Evolutionary conservation across 2,797 vertebrate genomes (phyloP), one percentile per base, ranked within the genome.

Genomic region (Sebastes taczanowskii): DNA sequence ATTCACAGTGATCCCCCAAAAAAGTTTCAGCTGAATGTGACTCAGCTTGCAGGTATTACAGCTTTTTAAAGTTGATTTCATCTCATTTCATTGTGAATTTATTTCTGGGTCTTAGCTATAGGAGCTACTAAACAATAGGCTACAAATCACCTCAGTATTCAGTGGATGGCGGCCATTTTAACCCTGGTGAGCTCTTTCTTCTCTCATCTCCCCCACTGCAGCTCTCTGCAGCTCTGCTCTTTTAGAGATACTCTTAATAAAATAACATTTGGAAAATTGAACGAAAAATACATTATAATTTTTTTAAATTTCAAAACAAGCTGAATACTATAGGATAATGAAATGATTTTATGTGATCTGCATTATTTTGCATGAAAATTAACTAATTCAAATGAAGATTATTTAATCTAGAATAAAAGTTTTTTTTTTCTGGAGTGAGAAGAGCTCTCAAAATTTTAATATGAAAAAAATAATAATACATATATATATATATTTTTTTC

Each of bases 131-230:
- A 74, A 46, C 42, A 77, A 80, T 53, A 29, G 69, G 77, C 88
- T 76, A 83, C 84, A 88, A 91, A 90, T 93, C 90, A 91, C 81
- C 70, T 86, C 72, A 77, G 81, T 74, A 65, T 65, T 77, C 83
- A 82, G 42, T 82, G 74, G 84, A 91, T 88, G 89, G 90, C 92
- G 88, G 92, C 90, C 92, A 95, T 95, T 94, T 95, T 93, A 94
- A 91, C 87, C 90, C 91, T 76, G 78, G 78, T 85, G 88, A 81
- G 89, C 79, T 76, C 72, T 58, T 74, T 68, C 73, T 74, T 72
- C 73, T 76, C 16, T 87, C 77, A 80, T 66, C 71, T 76, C 78
- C 32, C 62, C 35, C 59, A 5, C 73, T 42, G 38, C 64, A 55
- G 59, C 83, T 80, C 18, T 61, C 62, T 62, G 67, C 69, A 16